Evolutionary conservation across 2,113 vertebrate species (phyloP), one percentile per base, ranked within the genome.

Genomic region (Pterophyllum scalare): DNA sequence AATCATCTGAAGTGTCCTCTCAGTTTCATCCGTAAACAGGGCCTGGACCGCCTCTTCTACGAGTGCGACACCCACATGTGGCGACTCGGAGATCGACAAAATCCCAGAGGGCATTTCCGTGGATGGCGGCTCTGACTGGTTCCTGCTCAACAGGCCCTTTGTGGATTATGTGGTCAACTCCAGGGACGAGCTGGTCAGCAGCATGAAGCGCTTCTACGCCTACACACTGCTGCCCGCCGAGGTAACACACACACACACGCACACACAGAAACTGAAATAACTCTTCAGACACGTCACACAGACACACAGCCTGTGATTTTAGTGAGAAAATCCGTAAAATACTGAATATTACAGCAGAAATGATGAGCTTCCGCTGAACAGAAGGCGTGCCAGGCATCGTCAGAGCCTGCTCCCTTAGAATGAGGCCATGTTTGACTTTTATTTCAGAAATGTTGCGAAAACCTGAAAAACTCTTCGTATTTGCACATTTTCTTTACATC

Each of bases 41-140:
- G 98, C 11, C 94, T 99, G 90, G 98, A 99, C 84, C 95, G 98
- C 17, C 97, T 99, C 14, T 99, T 99, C 95, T 96, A 97, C 64
- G 98, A 99, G 92, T 99, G 98, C 0, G 98, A 99, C 6, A 97
- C 97, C 0, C 98, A 99, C 95, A 99, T 99, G 98, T 99, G 98
- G 98, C 97, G 98, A 22, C 96, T 99, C 4, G 98, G 98, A 0
- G 98, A 99, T 93, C 94, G 98, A n/a, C 19, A 97, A 96, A 87
- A 99, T 99, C 93, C 98, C 98, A 0, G 98, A 99, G 61, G 98
- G 98, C 87, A 96, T 99, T 0, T 87, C 97, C 0, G 97, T 99
- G 0, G 98, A 99, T 5, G 98, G 98, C 0, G 98, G 98, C 28
- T 99, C 98, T 0, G 98, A 99, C 61, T 99, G 98, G 98, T 99